Base-by-base conservation (phyloP, 92 coral and sea anemone genomes). In the Metridium senile region DNA sequence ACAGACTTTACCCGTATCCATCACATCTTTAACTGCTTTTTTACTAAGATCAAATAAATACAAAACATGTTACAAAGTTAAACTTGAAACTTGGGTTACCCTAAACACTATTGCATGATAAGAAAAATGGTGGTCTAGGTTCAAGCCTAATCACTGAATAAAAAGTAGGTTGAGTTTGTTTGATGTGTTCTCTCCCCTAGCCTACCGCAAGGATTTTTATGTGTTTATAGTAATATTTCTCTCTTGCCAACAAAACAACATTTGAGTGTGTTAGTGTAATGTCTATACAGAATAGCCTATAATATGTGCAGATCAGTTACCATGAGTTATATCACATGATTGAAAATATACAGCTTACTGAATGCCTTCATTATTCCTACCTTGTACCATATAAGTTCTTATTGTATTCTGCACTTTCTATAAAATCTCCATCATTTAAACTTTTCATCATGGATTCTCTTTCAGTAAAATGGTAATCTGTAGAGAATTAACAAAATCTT, bases 331-430 rank as follows among this genome's bases (percentile, higher is more conserved):
- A 4, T 6, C 49, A 39, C 49, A 39, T 39, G 49, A 4, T 39
- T 39, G 49, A 6, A 39, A 13, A 39, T 39, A 39, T 6, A 39
- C 13, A 39, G n/a, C n/a, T n/a, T n/a, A n/a, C n/a, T n/a, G 49
- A 39, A 39, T 39, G 6, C 8, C 6, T 39, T 39, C 8, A 13
- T 39, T 39, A 6, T 9, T 27, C 68, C 69, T 78, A 94, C 98
- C 98, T 94, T 26, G 99, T 96, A 61, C 99, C 99, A 92, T 96
- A 96, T 7, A 96, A 87, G 63, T 96, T 96, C 33, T 71, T 62
- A 74, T 88, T 90, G 78, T 92, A 96, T 56, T 89, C 93, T 47
- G 99, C 97, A 70, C 84, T 66, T 79, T 96, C 99, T 11, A 96
- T 82, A 31, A 96, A 96, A n/a, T 96, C 91, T 66, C 90, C 93